These are phyloP conservation scores for Corythornis cristatus DNA, from an alignment of 2,113 vertebrate genomes.

Conservation along the genomic window DNA sequence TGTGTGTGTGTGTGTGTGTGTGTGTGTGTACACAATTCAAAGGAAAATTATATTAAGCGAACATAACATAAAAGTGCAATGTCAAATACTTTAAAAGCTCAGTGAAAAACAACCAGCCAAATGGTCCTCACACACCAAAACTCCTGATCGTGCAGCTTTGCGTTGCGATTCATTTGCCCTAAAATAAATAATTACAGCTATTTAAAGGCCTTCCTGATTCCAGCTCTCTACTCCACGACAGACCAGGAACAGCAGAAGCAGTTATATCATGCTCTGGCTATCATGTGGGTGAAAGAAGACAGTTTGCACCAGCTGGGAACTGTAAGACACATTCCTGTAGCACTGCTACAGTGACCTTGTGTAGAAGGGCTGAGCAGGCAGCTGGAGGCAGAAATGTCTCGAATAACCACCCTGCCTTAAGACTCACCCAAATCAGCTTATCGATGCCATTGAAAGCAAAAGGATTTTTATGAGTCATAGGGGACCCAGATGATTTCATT, in stretches of 20 bases:
- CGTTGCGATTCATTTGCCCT: conserved; percentile 38
- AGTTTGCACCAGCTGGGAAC: background rate
- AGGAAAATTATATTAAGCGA: background rate
- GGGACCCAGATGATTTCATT: background rate
- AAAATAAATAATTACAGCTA: conserved; percentile 62
- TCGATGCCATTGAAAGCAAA: background rate
- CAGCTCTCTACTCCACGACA: background rate
- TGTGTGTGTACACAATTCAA: background rate
- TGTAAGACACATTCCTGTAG: background rate
- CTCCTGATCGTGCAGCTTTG: background rate
- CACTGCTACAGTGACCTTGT: background rate
- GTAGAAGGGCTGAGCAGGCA: background rate
- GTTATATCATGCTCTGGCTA: background rate
- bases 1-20: background rate
- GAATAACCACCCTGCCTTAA: background rate
- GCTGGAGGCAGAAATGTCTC: background rate
- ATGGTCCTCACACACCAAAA: conserved; percentile 8
- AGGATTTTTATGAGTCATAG: conserved; percentile 30
- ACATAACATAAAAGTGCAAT: background rate
- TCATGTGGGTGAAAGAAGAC: fast-evolving
- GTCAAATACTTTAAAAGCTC: background rate
- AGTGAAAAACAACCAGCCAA: conserved; percentile 5
- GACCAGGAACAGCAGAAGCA: background rate
- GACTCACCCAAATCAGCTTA: background rate
- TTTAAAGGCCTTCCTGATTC: conserved; percentile 23